Base-by-base conservation (phyloP, 1,140 invertebrate genomes). In the Adelges cooleyi region DNA sequence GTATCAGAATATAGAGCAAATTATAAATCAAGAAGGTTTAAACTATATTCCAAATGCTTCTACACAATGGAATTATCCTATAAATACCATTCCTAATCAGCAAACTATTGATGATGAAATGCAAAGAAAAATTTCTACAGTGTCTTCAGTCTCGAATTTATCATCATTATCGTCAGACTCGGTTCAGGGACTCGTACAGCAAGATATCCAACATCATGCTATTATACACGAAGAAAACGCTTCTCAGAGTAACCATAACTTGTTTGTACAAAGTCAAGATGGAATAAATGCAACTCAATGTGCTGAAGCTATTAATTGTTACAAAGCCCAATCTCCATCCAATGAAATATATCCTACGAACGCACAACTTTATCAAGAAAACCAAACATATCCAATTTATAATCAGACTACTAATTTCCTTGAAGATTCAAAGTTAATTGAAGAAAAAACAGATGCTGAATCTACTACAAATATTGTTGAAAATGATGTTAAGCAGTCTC, bases 81-180 rank as follows among this genome's bases (percentile, higher is more conserved):
- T 62, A 2, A 44, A 62, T 29, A 9, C 38, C 29, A 17, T 29
- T 13, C 56, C 42, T 9, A 62, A 33, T 36, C 56, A 62, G 29
- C 42, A 17, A 13, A 27, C 49, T 25, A 38, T 44, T 22, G 23
- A 62, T 23, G 67, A 68, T 29, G 67, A 68, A 17, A 50, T 40
- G 10, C 56, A 65, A 65, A 51, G 67, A 29, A 68, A 68, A 65
- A 68, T 65, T 48, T 68, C 67, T 3, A 54, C 56, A n/a, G 49
- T 68, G 25, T 68, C 65, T 18, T 51, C 40, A 46, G 36, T 68
- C 13, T 68, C 65, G 1, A 54, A 42, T 53, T 29, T 66, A 6
- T 68, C 65, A 44, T 66, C 67, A 33, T 27, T 68, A 25, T 67
- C 67, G 2, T 59, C 52, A 62, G 53, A 69, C 38, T 46, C 51